Evolutionary conservation across 2,113 vertebrate species (phyloP).

Genomic region (Gnathonemus echidnorhynchus): DNA sequence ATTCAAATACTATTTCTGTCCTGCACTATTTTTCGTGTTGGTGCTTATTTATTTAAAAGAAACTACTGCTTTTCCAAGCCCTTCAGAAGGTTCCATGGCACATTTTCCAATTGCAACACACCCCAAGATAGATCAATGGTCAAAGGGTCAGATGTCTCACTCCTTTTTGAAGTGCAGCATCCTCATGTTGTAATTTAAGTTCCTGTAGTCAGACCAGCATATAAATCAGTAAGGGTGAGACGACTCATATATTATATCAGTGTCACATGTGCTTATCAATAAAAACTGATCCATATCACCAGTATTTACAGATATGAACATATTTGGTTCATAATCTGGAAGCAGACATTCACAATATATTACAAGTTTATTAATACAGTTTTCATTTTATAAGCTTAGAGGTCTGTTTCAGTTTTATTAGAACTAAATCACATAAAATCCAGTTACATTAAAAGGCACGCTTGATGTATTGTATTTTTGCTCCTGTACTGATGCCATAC

Average conservation of each 20-base stretch:
- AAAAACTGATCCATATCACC: background rate
- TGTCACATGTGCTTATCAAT: background rate
- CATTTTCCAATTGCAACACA: background rate
- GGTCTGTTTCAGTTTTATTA: background rate
- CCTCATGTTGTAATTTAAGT: background rate
- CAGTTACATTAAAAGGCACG: background rate
- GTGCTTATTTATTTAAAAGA: background rate
- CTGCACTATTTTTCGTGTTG: background rate
- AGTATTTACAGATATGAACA: background rate
- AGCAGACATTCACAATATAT: background rate
- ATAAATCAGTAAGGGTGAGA: background rate
- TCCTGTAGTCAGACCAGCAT: background rate
- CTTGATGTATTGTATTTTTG: background rate
- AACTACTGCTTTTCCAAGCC: background rate
- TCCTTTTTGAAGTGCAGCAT: background rate
- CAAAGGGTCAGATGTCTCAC: background rate
- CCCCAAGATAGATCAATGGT: background rate
- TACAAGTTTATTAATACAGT: background rate
- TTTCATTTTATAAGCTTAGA: background rate
- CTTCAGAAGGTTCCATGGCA: background rate
- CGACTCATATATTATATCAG: background rate
- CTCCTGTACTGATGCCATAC: background rate
- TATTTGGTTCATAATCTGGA: background rate
- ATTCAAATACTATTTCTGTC: background rate
- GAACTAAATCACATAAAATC: background rate